These are phyloP conservation scores for Dasypus novemcinctus DNA, from an alignment of 2,113 vertebrate species.

Conservation along the genomic window DNA sequence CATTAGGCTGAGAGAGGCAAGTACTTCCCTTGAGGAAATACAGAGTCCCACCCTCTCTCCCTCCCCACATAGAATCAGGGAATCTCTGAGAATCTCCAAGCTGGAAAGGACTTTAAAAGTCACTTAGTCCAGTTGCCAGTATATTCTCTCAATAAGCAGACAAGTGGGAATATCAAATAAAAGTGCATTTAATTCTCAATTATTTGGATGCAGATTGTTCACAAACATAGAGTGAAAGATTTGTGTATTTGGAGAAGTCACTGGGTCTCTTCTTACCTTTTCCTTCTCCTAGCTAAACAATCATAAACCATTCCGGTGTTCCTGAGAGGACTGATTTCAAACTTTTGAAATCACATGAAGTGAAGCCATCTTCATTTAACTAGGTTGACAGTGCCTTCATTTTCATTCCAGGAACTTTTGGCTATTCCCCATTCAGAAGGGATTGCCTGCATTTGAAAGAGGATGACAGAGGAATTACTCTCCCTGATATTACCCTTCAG, in stretches of 20 bases:
- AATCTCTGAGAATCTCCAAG: constrained; percentile 62
- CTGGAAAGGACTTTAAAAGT: constrained; percentile 60
- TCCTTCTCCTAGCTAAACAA: constrained; percentile 13
- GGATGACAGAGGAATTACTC: constrained; percentile 68
- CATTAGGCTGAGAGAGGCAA: constrained; percentile 49
- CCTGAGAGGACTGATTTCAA: constrained; percentile 52
- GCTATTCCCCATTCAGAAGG: constrained; percentile 45
- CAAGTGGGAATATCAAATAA: constrained; percentile 54
- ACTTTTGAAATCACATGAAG: constrained; percentile 59
- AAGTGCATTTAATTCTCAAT: constrained; percentile 61
- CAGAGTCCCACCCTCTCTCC: not conserved
- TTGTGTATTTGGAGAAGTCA: not conserved
- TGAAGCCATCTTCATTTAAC: constrained; percentile 45
- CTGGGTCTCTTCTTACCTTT: constrained; percentile 25
- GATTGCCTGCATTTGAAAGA: constrained; percentile 48
- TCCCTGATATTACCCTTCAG: constrained; percentile 65
- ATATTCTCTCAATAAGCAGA: constrained; percentile 43
- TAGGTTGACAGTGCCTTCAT: constrained; percentile 40
- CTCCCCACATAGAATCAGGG: not conserved
- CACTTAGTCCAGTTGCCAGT: constrained; percentile 58
- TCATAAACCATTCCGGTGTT: not conserved
- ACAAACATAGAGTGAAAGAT: not conserved
- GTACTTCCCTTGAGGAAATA: constrained; percentile 33
- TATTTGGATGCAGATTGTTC: constrained; percentile 31
- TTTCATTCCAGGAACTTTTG: constrained; percentile 64